Percentiles rank a stretch among this genome's conserved stretches.
Conservation (phyloP, 2,888 invertebrate genomes). For the Dendrolimus pini region DNA sequence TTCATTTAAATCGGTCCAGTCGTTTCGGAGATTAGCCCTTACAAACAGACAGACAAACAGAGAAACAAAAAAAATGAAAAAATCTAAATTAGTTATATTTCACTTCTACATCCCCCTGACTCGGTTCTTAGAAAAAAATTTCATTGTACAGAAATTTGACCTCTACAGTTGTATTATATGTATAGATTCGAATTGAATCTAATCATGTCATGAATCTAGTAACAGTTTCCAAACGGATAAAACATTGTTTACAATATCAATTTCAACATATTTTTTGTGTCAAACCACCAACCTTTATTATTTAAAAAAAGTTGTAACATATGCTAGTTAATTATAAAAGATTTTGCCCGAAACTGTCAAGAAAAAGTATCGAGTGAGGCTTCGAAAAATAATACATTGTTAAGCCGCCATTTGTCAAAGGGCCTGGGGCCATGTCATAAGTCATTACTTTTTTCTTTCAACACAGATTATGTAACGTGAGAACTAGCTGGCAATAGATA, state of each 20-base stretch:
- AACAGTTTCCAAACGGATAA: not conserved
- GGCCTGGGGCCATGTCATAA: constrained; percentile 16
- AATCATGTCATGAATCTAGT: not conserved
- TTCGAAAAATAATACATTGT: constrained; percentile 12
- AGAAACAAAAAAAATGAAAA: too few relatives aligned
- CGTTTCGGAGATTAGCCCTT: too few relatives aligned
- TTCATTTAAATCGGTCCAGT: too few relatives aligned
- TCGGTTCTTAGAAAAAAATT: too few relatives aligned
- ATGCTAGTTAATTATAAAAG: not conserved
- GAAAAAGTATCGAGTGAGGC: constrained; percentile 5
- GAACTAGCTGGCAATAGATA: constrained; percentile 42
- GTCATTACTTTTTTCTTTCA: constrained; percentile 16
- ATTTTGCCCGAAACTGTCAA: not conserved
- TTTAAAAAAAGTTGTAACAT: not conserved
- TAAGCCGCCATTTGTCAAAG: constrained; percentile 15
- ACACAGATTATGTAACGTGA: constrained; percentile 36
- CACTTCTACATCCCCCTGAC: too few relatives aligned
- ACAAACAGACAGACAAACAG: too few relatives aligned
- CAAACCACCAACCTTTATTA: not conserved
- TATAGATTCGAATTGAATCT: not conserved
- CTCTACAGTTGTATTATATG: too few relatives aligned
- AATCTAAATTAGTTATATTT: too few relatives aligned
- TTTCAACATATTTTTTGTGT: not conserved
- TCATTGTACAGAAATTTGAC: too few relatives aligned
- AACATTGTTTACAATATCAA: not conserved